phyloP scores from a whole-genome alignment of 2,888 invertebrate species.

The Dorcus parallelipipedus region DNA sequence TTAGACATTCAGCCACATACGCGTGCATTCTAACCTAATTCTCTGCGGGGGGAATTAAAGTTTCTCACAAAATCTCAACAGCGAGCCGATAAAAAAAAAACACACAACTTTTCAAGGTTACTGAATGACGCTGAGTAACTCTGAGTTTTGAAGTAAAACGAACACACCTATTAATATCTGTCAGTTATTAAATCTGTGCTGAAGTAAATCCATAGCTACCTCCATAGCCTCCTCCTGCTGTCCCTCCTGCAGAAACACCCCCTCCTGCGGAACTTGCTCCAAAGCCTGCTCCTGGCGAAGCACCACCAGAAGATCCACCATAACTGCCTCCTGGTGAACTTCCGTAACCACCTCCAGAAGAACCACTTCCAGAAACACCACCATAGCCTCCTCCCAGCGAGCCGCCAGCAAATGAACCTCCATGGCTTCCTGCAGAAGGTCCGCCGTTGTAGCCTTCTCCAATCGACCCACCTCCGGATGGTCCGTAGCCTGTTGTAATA shows the following conservation, averaged over 20 bases:
- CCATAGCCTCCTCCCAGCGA: conserved; percentile 11
- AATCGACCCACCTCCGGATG: too few species aligned
- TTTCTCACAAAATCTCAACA: too few species aligned
- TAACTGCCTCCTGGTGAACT: conserved; percentile 1
- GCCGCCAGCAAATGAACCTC: neutral
- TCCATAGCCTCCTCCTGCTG: conserved; percentile 2
- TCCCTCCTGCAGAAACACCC: neutral
- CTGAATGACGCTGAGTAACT: too few species aligned
- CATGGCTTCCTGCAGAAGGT: conserved; percentile 17
- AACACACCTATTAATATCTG: too few species aligned
- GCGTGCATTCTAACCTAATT: too few species aligned
- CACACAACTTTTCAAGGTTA: too few species aligned
- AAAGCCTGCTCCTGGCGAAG: neutral
- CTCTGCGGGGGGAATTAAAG: too few species aligned
- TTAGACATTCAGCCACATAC: too few species aligned
- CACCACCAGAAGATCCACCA: neutral
- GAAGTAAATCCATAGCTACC: neutral
- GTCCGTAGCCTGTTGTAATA: conserved; percentile 34
- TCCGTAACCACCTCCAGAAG: neutral
- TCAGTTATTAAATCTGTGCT: too few species aligned
- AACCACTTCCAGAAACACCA: conserved; percentile 18
- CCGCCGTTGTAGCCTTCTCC: conserved; percentile 16
- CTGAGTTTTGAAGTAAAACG: too few species aligned
- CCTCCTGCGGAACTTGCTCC: neutral
- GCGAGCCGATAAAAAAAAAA: too few species aligned